These are phyloP conservation scores for Drosophila incognita DNA, from an alignment of 2,888 invertebrate genomes.

Conservation along the genomic window DNA sequence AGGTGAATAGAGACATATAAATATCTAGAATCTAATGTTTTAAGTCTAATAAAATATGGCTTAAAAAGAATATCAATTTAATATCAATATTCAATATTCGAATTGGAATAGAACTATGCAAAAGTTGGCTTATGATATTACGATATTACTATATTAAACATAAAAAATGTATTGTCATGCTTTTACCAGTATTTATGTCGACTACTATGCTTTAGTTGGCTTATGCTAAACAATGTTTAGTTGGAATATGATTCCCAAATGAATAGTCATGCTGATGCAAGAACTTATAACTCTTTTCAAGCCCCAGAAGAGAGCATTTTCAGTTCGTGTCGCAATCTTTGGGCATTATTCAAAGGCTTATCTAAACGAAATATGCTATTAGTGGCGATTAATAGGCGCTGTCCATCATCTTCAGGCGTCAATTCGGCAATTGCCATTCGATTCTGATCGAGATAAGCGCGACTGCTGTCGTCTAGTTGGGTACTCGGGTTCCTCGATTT, in stretches of 20 bases:
- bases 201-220: neutral
- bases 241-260: neutral
- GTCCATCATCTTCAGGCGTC: constrained; percentile 77
- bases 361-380: constrained; percentile 73
- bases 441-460: constrained; percentile 59
- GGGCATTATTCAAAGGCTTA: constrained; percentile 52
- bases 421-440: constrained; percentile 72
- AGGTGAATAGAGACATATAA: neutral
- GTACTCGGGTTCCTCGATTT: constrained; percentile 7
- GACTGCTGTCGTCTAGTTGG: constrained; percentile 32
- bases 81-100: neutral
- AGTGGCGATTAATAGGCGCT: constrained; percentile 81
- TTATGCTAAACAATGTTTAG: neutral
- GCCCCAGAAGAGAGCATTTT: constrained; percentile 34
- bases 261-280: neutral
- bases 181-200: neutral
- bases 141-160: neutral
- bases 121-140: neutral
- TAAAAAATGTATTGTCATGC: neutral
- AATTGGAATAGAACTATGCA: neutral
- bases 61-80: neutral
- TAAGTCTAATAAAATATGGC: neutral
- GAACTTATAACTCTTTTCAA: neutral
- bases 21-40: neutral
- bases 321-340: constrained; percentile 12